Evolutionary conservation across 1,140 invertebrate species (phyloP).

Genomic region (Physella acuta): DNA sequence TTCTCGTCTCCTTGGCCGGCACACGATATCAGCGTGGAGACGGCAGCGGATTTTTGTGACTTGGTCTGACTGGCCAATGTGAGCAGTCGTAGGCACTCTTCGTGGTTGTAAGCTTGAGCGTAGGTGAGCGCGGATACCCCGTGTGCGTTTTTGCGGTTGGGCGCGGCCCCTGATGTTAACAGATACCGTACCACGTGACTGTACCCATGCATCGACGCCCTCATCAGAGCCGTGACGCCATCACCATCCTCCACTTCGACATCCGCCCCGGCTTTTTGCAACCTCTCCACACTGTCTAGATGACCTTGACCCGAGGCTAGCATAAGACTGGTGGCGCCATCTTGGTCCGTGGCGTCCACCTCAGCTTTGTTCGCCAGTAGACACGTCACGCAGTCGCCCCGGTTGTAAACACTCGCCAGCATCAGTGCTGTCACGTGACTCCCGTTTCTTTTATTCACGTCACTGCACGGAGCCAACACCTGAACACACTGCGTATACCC

Average conservation of each 20-base stretch:
- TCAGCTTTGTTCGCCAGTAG: background rate
- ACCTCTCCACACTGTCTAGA: background rate
- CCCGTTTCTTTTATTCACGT: too few species aligned
- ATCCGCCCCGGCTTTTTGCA: background rate
- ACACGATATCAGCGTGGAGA: background rate
- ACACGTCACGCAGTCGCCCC: too few species aligned
- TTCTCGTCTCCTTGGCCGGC: background rate
- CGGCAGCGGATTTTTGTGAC: background rate
- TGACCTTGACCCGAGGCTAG: background rate
- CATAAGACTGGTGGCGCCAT: constrained; percentile 2
- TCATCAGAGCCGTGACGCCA: constrained; percentile 3
- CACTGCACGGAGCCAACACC: too few species aligned
- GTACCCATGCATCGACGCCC: background rate
- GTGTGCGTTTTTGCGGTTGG: too few species aligned
- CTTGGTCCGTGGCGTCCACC: background rate
- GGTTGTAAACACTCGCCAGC: too few species aligned
- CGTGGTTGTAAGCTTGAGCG: too few species aligned
- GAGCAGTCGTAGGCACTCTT: too few species aligned
- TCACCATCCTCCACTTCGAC: background rate
- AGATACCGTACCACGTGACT: background rate
- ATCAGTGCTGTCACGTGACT: too few species aligned
- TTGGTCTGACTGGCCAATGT: too few species aligned
- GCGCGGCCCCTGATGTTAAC: background rate
- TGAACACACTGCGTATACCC: background rate
- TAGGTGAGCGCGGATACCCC: too few species aligned